Evolutionary conservation across 2,113 vertebrate species (phyloP), one percentile per base, ranked within the genome.

Genomic region (Carassius auratus): DNA sequence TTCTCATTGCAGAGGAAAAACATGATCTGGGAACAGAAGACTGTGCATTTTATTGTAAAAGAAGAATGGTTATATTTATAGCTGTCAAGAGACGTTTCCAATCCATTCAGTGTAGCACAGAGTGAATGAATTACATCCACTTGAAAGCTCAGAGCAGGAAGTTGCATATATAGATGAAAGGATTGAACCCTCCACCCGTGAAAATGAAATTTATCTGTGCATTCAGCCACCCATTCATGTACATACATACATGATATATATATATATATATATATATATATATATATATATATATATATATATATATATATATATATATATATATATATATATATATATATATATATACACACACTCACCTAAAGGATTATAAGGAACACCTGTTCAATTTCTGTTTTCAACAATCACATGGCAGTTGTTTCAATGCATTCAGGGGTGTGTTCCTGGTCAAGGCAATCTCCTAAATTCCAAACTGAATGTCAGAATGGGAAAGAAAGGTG

Each of bases 31-130:
- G 76, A 83, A 76, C 33, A 10, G 59, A 48, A 69, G 55, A 55
- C 59, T 66, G 38, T 14, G 17, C 36, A 33, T 82, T 61, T 71
- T 52, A 23, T 79, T 80, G 69, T 59, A 38, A 45, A 13, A 52
- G 57, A 84, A 52, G 8, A 30, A 81, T 26, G 48, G 61, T 85
- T 73, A 55, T 69, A 61, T 81, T 59, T 52, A 57, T 78, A 87
- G 80, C 42, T 8, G 62, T 52, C 45, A 55, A 52, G 42, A 36
- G 80, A 68, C 62, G 21, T 66, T 45, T 61, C 64, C 30, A 78
- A 38, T 75, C 38, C 68, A 36, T 74, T 79, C 55, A 84, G 2
- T 71, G 1, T 78, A 66, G 42, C 33, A 9, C 61, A 68, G 14
- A 48, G 42, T 68, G 78, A 73, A 87, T 83, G 26, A 68, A 42